Evolutionary conservation across 2,113 vertebrate genomes (phyloP).

Genomic region (Martes martes): DNA sequence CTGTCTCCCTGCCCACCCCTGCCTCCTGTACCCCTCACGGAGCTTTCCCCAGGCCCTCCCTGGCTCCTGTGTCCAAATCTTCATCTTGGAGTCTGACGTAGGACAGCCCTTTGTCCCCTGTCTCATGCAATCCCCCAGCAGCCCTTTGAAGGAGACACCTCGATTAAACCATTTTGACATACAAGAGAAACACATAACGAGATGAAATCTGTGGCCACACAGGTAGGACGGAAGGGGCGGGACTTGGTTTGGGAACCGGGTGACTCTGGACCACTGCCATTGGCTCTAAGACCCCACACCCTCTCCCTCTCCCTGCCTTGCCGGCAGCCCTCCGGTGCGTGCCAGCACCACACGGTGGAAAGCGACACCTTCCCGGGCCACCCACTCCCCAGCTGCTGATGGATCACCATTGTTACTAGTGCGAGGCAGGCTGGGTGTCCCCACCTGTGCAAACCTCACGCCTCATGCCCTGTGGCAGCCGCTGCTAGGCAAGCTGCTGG

Average conservation of each 20-base stretch:
- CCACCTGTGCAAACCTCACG: neutral
- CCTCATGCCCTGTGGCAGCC: neutral
- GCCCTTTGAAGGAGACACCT: neutral
- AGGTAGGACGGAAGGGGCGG: neutral
- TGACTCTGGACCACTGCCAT: neutral
- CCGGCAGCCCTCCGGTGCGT: neutral
- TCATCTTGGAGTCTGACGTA: neutral
- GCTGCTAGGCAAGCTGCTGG: neutral
- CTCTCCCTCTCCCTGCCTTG: neutral
- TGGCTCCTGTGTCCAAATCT: too few relatives aligned
- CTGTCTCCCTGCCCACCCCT: neutral
- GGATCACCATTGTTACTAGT: neutral
- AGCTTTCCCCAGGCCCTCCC: neutral
- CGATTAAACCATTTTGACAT: neutral
- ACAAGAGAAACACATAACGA: neutral
- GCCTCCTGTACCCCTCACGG: neutral
- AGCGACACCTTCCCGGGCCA: constrained; percentile 28
- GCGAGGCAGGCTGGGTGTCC: neutral
- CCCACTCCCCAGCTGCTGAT: constrained; percentile 62
- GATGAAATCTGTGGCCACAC: neutral
- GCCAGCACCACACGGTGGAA: neutral
- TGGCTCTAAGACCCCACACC: neutral
- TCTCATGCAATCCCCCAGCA: neutral
- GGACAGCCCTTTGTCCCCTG: neutral
- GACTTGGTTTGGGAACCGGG: neutral